Percentiles rank a stretch among this genome's conserved stretches.
These are phyloP conservation scores for Pterobdella sp. DNA, from an alignment of 2,888 invertebrate genomes.

Conservation along the genomic window DNA sequence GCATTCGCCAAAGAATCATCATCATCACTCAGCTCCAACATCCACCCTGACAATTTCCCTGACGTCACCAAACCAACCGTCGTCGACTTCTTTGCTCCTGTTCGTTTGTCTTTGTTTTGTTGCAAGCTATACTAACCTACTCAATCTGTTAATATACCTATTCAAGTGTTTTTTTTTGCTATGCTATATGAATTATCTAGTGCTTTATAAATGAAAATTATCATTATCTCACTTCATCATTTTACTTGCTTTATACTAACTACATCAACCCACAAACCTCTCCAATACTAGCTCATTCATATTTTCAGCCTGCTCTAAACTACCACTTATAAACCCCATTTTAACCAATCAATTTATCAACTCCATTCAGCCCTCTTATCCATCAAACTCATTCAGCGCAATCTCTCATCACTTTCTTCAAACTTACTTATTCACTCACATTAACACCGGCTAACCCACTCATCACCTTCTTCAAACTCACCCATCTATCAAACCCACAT, in stretches of 20 bases:
- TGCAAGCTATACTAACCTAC: not conserved
- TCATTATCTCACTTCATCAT: too few relatives aligned
- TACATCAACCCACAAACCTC: not conserved
- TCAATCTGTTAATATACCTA: not conserved
- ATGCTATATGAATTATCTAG: too few relatives aligned
- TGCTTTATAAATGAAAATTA: too few relatives aligned
- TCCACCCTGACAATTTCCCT: conserved; percentile 57
- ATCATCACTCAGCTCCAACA: conserved; percentile 47
- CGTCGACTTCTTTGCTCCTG: conserved; percentile 68
- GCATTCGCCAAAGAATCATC: conserved; percentile 62
- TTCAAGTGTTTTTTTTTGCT: not conserved
- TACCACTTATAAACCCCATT: not conserved
- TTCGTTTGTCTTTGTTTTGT: conserved; percentile 41
- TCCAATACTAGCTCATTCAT: not conserved
- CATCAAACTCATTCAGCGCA: not conserved
- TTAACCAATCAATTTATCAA: not conserved
- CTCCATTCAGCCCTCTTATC: not conserved
- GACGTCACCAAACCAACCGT: conserved; percentile 56
- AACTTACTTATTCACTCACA: not conserved
- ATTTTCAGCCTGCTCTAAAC: not conserved
- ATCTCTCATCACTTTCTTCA: not conserved
- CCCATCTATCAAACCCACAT: conserved; percentile 19
- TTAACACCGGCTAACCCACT: not conserved
- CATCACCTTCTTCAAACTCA: not conserved
- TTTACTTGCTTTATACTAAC: too few relatives aligned